Conservation (phyloP, 2,888 invertebrate species). For the Unio pictorum region DNA sequence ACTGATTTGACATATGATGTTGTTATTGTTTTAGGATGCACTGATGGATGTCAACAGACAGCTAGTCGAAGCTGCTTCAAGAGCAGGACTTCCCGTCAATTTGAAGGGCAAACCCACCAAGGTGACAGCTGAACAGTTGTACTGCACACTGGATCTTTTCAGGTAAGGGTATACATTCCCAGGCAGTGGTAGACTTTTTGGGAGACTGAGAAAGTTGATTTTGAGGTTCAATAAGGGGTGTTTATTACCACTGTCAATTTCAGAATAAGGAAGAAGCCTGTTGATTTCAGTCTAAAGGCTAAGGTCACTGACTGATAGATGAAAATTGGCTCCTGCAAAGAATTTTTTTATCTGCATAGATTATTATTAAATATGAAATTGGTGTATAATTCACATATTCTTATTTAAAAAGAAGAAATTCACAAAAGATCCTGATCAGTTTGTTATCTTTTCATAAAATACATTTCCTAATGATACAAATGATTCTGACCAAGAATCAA, state of each 20-base stretch:
- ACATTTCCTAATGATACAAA: no score
- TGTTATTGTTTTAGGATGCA: constrained; percentile 54
- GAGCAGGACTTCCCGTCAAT: constrained; percentile 59
- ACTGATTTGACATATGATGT: no score
- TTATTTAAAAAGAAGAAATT: not conserved
- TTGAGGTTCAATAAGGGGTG: not conserved
- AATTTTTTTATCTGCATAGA: not conserved
- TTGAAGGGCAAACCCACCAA: constrained; percentile 55
- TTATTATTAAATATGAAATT: not conserved
- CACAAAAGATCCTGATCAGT: no score
- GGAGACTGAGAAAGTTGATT: no score
- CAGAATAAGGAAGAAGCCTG: not conserved
- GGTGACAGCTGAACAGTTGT: constrained; percentile 56
- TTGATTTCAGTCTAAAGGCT: not conserved
- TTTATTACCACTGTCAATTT: not conserved
- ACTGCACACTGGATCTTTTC: constrained; percentile 52
- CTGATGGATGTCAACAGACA: constrained; percentile 68
- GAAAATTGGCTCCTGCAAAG: no score
- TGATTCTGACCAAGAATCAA: no score
- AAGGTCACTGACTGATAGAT: no score
- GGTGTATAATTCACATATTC: not conserved
- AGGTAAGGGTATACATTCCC: constrained; percentile 36
- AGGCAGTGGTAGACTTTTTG: no score
- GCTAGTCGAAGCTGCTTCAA: constrained; percentile 64
- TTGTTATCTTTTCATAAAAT: no score